A percentile compares a stretch with the other conserved stretches of the same genome.
Conservation (phyloP, 2,888 invertebrate species). For the Ferrisia virgata region DNA sequence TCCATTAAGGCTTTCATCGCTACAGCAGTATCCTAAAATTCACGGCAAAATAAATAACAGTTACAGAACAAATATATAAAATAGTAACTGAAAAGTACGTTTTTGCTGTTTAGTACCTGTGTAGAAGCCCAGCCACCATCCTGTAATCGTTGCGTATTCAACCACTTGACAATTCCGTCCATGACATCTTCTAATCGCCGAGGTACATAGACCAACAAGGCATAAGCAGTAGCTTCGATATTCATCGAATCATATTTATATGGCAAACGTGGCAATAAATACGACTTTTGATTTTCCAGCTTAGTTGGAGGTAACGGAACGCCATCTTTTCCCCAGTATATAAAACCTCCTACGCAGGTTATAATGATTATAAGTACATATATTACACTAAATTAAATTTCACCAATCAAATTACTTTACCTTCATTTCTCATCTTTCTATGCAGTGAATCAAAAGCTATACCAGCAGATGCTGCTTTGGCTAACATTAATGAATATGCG, state of each 20-base stretch:
- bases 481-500: constrained; percentile 79
- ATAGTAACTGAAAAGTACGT: not conserved
- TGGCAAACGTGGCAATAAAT: constrained; percentile 80
- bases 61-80: no score
- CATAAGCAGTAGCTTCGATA: constrained; percentile 90
- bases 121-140: constrained; percentile 88
- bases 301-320: constrained; percentile 80
- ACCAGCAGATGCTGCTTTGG: constrained; percentile 82
- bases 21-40: constrained; percentile 72
- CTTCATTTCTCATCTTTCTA: constrained; percentile 65
- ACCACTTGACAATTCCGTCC: constrained; percentile 85
- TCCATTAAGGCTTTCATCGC: constrained; percentile 86
- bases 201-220: constrained; percentile 81
- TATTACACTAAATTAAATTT: not conserved
- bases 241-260: constrained; percentile 87
- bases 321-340: constrained; percentile 79
- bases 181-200: constrained; percentile 78
- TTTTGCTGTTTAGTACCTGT: constrained; percentile 54
- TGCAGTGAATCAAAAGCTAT: constrained; percentile 74
- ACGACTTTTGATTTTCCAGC: constrained; percentile 87
- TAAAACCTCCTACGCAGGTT: constrained; percentile 67
- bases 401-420: constrained; percentile 52
- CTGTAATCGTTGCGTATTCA: constrained; percentile 79
- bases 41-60: not conserved
- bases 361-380: not conserved